Base-by-base conservation (phyloP, 2,888 invertebrate species). In the Trichacis sp. region DNA sequence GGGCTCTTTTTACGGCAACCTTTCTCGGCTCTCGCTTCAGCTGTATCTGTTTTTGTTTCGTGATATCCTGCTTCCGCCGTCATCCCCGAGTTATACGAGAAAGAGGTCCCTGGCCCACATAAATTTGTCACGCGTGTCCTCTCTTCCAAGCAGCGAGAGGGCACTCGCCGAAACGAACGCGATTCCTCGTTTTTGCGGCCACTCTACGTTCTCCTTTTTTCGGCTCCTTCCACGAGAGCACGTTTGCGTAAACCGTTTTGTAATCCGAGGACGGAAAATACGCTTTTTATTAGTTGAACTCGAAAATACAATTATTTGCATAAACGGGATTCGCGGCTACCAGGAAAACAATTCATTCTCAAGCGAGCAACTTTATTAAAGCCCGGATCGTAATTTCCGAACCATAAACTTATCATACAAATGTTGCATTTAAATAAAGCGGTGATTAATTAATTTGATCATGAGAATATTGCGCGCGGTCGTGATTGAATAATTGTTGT, bases 61-160 rank as follows among this genome's bases (percentile, higher is more conserved):
- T 59, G 70, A 71, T 73, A 73, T 68, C 64, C 67, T 53, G 60
- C 49, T 57, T 59, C 67, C 61, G 55, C 60, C 48, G 56, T 56
- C 56, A 56, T 43, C 56, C 56, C 46, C 59, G 55, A 69, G 55
- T 68, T 77, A 74, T 72, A 71, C 72, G 71, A 67, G 69, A 70
- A 63, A 74, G 68, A 74, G 74, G 75, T 76, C 75, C 66, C 68
- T 71, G 73, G 73, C 61, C 68, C 72, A 75, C 76, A 78, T 78
- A 76, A 78, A 78, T 78, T 77, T 77, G 71, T 76, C 77, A 68
- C 57, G 55, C 55, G 60, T 40, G 52, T 66, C 47, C 49, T 51
- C 63, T 60, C 38, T 42, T 15, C 67, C 53, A 55, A 52, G 42
- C 57, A 45, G 54, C 69, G 47, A 59, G 59, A 52, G 46, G 47